These are phyloP conservation scores for Lindbergichthys nudifrons DNA, from an alignment of 2,797 vertebrate genomes.

Conservation along the genomic window DNA sequence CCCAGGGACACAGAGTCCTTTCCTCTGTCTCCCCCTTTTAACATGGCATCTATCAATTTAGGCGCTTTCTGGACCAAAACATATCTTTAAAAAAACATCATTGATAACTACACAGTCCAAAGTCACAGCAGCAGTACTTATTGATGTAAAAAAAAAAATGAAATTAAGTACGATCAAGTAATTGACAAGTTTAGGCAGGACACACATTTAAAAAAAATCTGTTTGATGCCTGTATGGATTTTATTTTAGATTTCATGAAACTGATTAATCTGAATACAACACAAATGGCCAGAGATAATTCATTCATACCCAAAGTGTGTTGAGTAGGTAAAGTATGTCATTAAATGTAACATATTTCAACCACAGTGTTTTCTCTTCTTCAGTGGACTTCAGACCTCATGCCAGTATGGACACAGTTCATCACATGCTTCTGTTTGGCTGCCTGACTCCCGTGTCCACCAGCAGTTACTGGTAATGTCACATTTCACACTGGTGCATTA, in stretches of 20 bases:
- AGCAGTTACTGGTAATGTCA: constrained; percentile 91
- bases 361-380: constrained; percentile 54
- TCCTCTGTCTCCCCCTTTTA: too few relatives aligned
- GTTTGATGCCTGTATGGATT: neutral
- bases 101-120: too few relatives aligned
- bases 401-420: constrained; percentile 97
- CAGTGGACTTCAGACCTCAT: constrained; percentile 96
- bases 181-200: neutral
- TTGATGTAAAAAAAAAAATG: too few relatives aligned
- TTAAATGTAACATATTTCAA: constrained; percentile 12
- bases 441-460: constrained; percentile 89
- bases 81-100: too few relatives aligned
- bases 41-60: too few relatives aligned
- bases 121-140: too few relatives aligned
- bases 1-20: too few relatives aligned
- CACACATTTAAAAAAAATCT: neutral
- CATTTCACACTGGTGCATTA: neutral
- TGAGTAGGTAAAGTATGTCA: too few relatives aligned
- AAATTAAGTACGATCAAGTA: neutral
- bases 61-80: too few relatives aligned
- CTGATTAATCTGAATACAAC: neutral
- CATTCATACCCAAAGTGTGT: too few relatives aligned
- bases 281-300: neutral
- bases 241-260: neutral
- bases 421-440: constrained; percentile 97